Evolutionary conservation across 2,888 invertebrate species (phyloP).

Genomic region (Euspilapteryx auroguttella): DNA sequence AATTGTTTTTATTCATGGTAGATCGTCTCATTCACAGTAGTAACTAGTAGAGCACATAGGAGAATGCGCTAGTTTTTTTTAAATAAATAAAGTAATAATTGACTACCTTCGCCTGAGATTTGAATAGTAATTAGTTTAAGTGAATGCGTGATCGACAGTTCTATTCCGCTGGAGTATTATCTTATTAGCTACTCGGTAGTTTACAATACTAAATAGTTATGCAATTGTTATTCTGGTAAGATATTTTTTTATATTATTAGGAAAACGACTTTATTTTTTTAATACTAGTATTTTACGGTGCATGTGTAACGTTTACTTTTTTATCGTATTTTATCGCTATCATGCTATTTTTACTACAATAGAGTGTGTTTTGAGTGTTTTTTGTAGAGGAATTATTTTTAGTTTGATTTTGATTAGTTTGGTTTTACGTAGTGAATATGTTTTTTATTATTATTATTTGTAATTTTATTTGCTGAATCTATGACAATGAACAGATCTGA

Average conservation of each 20-base stretch:
- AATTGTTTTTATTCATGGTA: conserved; percentile 53
- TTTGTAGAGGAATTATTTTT: conserved; percentile 59
- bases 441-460: conserved; percentile 43
- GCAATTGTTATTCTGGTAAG: conserved; percentile 56
- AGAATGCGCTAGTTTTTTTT: conserved; percentile 37
- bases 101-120: too few species aligned
- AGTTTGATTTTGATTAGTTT: conserved; percentile 47
- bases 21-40: too few species aligned
- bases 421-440: conserved; percentile 45
- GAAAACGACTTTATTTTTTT: conserved; percentile 52
- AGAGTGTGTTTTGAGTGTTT: conserved; percentile 57
- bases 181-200: conserved; percentile 40
- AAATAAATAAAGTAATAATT: too few species aligned
- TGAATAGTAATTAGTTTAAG: too few species aligned
- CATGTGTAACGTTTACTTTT: conserved; percentile 50
- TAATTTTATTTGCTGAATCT: conserved; percentile 51
- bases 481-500: conserved; percentile 67
- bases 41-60: conserved; percentile 53
- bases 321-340: conserved; percentile 41
- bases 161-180: conserved; percentile 51
- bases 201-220: conserved; percentile 33
- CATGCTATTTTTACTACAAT: conserved; percentile 46
- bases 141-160: too few species aligned
- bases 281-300: conserved; percentile 53
- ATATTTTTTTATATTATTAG: conserved; percentile 51